Evolutionary conservation across 2,797 vertebrate genomes (phyloP).

Genomic region (Nothura maculosa): DNA sequence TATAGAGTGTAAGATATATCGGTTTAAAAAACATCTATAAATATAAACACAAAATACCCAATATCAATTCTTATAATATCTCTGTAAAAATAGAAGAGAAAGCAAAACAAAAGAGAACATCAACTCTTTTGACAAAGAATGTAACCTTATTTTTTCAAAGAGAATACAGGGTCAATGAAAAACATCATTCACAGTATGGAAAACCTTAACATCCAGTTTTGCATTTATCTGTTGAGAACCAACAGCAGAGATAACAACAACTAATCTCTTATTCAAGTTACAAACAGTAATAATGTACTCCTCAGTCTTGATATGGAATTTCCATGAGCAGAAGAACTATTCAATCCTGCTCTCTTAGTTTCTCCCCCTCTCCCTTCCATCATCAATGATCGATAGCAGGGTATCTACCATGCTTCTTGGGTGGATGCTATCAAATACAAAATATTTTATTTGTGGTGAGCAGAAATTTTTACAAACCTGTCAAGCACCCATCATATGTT

Average conservation of each 20-base stretch:
- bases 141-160: not conserved
- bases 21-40: too few relatives aligned
- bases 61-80: not conserved
- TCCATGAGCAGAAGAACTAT: not conserved
- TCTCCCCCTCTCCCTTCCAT: not conserved
- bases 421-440: not conserved
- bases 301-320: not conserved
- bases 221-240: not conserved
- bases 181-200: not conserved
- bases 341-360: not conserved
- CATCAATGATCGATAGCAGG: not conserved
- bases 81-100: not conserved
- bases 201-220: not conserved
- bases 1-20: not conserved
- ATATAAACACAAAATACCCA: not conserved
- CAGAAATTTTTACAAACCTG: not conserved
- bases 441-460: not conserved
- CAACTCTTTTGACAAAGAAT: not conserved
- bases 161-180: not conserved
- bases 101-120: not conserved
- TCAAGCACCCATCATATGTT: rapidly evolving
- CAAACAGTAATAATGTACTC: not conserved
- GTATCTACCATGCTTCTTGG: not conserved
- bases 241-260: not conserved
- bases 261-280: not conserved